A percentile compares a stretch with the other conserved stretches of the same genome.
These are phyloP conservation scores for Odontomachus brunneus DNA, from an alignment of 1,140 invertebrate genomes.

Conservation along the genomic window DNA sequence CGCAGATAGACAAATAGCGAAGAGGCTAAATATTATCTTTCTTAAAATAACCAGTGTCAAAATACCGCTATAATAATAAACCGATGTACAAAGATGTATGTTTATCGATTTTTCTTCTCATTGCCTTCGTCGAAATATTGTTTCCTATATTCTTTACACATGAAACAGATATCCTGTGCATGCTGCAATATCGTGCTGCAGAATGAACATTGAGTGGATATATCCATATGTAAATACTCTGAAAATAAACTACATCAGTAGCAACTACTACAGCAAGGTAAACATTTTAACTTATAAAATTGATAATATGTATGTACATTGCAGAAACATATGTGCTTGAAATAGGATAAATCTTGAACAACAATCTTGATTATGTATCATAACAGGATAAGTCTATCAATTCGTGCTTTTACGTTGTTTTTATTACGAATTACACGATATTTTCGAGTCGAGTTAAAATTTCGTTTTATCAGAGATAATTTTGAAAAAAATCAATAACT, in stretches of 20 bases:
- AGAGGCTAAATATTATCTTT: slow-evolving; percentile 85
- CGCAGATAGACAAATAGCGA: slow-evolving; percentile 71
- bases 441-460: background rate
- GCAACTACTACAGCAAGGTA: no score
- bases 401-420: background rate
- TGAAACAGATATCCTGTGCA: background rate
- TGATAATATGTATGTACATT: background rate
- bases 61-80: slow-evolving; percentile 84
- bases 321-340: background rate
- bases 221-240: background rate
- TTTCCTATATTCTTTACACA: slow-evolving; percentile 43
- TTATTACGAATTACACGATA: background rate
- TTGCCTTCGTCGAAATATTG: slow-evolving; percentile 43
- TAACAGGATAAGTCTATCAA: background rate
- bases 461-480: background rate
- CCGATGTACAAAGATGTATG: slow-evolving; percentile 83
- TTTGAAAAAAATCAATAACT: background rate
- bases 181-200: background rate
- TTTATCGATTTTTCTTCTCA: slow-evolving; percentile 55
- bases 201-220: background rate
- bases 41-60: slow-evolving; percentile 85
- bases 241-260: background rate
- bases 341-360: background rate
- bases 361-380: background rate
- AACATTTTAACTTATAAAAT: slow-evolving; percentile 7